Evolutionary conservation across 2,113 vertebrate genomes (phyloP).

Genomic region (Dascyllus trimaculatus): DNA sequence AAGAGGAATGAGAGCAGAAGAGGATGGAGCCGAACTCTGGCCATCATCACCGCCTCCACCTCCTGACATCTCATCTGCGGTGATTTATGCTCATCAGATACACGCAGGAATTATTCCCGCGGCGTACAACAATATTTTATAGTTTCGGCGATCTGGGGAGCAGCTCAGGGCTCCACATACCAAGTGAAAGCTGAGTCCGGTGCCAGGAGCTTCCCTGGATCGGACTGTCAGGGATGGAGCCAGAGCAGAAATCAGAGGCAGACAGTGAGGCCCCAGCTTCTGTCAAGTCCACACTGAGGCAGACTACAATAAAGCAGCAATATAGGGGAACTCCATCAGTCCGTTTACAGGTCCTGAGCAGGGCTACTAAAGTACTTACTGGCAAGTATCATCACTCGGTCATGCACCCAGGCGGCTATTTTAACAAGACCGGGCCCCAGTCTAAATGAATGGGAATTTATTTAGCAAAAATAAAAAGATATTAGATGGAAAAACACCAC

Average conservation of each 20-base stretch:
- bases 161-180: conserved; percentile 31
- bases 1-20: conserved; percentile 20
- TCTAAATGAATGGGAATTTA: too few relatives aligned
- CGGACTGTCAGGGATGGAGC: conserved; percentile 29
- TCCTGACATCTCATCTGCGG: conserved; percentile 20
- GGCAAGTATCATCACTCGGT: too few relatives aligned
- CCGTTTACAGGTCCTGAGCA: neutral
- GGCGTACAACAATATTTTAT: conserved; percentile 57
- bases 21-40: conserved; percentile 21
- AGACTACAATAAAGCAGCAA: neutral
- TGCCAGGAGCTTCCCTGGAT: conserved; percentile 55
- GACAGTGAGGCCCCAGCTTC: conserved; percentile 44
- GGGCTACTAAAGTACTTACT: too few relatives aligned
- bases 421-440: too few relatives aligned
- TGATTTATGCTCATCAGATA: conserved; percentile 35
- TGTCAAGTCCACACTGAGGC: conserved; percentile 5
- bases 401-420: too few relatives aligned
- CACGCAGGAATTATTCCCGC: conserved; percentile 38
- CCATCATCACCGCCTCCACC: conserved; percentile 11
- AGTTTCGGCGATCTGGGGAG: conserved; percentile 25
- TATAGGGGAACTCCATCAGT: neutral
- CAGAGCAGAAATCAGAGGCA: conserved; percentile 42
- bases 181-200: conserved; percentile 40
- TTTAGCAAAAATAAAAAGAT: too few relatives aligned
- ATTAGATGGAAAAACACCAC: too few relatives aligned